Conservation (phyloP, 2,888 invertebrate species). For the Mesoligia furuncula region DNA sequence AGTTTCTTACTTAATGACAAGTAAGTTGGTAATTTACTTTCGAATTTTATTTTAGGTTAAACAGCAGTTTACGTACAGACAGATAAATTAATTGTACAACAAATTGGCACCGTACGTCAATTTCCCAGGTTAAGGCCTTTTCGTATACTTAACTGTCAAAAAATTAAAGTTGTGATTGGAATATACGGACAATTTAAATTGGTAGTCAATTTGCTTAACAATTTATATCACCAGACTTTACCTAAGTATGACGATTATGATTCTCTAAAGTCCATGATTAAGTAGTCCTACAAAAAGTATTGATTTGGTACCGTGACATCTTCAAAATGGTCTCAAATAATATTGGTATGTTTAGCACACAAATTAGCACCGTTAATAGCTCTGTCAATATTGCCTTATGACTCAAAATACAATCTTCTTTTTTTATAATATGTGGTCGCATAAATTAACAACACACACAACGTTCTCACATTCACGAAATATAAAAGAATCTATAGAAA, state of each 20-base stretch:
- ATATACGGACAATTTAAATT: background rate
- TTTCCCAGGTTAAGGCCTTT: background rate
- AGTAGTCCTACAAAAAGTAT: slow-evolving; percentile 1
- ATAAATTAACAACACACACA: background rate
- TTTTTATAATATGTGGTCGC: background rate
- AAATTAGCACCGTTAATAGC: slow-evolving; percentile 19
- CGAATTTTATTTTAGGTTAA: slow-evolving; percentile 8
- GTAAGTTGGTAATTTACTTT: slow-evolving; percentile 38
- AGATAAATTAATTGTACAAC: background rate
- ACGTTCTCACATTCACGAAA: too few relatives aligned
- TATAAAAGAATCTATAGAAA: too few relatives aligned
- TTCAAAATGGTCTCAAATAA: slow-evolving; percentile 26
- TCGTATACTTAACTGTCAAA: background rate
- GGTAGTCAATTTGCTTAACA: background rate
- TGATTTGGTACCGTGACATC: slow-evolving; percentile 22
- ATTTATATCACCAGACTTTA: background rate
- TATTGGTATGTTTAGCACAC: slow-evolving; percentile 4
- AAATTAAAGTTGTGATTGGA: background rate
- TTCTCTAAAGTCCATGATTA: slow-evolving; percentile 3
- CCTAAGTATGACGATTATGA: background rate
- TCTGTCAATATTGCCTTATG: slow-evolving; percentile 14
- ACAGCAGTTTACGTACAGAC: background rate
- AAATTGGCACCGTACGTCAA: background rate
- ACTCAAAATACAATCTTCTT: background rate
- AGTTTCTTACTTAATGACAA: slow-evolving; percentile 30